Evolutionary conservation across 2,113 vertebrate genomes (phyloP).

Genomic region (Thryonomys swinderianus): DNA sequence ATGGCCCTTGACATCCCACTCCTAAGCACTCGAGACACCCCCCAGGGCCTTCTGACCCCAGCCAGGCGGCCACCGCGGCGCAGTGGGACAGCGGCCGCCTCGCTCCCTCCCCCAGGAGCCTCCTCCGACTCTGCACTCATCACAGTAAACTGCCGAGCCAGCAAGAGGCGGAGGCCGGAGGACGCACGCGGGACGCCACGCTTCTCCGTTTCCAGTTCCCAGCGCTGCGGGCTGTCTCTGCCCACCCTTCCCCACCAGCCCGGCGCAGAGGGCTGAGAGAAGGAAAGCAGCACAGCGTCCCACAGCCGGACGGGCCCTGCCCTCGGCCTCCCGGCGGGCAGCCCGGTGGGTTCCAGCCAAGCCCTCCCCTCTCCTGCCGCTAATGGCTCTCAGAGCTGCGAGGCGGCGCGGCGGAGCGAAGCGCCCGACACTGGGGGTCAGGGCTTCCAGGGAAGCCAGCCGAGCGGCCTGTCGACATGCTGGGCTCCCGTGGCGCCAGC

Average conservation of each 20-base stretch:
- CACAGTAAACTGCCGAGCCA: slow-evolving; percentile 52
- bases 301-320: neutral
- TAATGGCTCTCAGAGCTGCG: slow-evolving; percentile 46
- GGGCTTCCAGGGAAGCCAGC: neutral
- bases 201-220: neutral
- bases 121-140: neutral
- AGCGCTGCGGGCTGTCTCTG: neutral
- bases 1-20: neutral
- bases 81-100: neutral
- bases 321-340: slow-evolving; percentile 37
- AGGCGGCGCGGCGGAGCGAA: neutral
- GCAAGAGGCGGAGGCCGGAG: neutral
- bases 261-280: neutral
- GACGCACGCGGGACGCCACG: neutral
- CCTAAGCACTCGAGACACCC: neutral
- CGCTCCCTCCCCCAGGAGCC: neutral
- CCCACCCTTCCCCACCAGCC: neutral
- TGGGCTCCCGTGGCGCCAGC: neutral
- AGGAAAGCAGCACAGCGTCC: neutral
- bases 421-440: slow-evolving; percentile 8
- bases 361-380: neutral
- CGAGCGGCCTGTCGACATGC: accelerated
- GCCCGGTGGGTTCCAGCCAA: neutral
- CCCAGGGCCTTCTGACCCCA: neutral
- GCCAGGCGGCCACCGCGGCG: neutral